These are phyloP conservation scores for Drosophila tsacasi DNA, from an alignment of 1,140 invertebrate genomes.

Conservation along the genomic window DNA sequence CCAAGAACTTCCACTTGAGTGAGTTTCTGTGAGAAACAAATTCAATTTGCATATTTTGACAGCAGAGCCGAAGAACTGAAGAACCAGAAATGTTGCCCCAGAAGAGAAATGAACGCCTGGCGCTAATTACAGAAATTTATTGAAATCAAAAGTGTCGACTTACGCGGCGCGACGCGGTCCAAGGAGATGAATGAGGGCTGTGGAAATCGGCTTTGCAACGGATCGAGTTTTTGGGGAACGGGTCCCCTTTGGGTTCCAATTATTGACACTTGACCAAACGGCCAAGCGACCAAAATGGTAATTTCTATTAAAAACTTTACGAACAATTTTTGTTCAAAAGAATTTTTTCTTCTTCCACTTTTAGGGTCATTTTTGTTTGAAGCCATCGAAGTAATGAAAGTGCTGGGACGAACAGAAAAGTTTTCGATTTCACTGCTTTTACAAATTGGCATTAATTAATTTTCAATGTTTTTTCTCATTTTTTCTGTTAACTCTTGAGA, in stretches of 20 bases:
- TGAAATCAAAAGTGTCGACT: slow-evolving; percentile 79
- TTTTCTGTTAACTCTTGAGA: slow-evolving; percentile 29
- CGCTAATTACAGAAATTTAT: slow-evolving; percentile 81
- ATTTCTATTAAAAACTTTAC: slow-evolving; percentile 82
- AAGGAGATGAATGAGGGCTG: slow-evolving; percentile 16
- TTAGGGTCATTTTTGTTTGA: slow-evolving; percentile 68
- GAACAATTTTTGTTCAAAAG: slow-evolving; percentile 65
- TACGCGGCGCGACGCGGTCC: slow-evolving; percentile 10
- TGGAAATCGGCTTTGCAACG: slow-evolving; percentile 58
- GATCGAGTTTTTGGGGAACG: slow-evolving; percentile 14
- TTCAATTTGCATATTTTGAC: slow-evolving; percentile 77
- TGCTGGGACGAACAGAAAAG: slow-evolving; percentile 59
- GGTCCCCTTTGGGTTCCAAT: slow-evolving; percentile 47
- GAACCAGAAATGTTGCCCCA: slow-evolving; percentile 36
- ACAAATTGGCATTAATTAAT: slow-evolving; percentile 83
- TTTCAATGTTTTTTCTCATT: slow-evolving; percentile 59
- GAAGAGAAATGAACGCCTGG: slow-evolving; percentile 69
- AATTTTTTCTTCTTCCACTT: slow-evolving; percentile 53
- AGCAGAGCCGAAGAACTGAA: slow-evolving; percentile 27
- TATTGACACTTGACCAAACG: slow-evolving; percentile 82
- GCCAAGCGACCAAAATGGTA: slow-evolving; percentile 76
- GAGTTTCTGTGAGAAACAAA: slow-evolving; percentile 57
- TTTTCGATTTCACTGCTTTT: slow-evolving; percentile 78
- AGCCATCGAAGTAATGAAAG: slow-evolving; percentile 67
- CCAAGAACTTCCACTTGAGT: slow-evolving; percentile 58